Conservation (phyloP, 2,113 vertebrate species). For the Indicator maculatus region DNA sequence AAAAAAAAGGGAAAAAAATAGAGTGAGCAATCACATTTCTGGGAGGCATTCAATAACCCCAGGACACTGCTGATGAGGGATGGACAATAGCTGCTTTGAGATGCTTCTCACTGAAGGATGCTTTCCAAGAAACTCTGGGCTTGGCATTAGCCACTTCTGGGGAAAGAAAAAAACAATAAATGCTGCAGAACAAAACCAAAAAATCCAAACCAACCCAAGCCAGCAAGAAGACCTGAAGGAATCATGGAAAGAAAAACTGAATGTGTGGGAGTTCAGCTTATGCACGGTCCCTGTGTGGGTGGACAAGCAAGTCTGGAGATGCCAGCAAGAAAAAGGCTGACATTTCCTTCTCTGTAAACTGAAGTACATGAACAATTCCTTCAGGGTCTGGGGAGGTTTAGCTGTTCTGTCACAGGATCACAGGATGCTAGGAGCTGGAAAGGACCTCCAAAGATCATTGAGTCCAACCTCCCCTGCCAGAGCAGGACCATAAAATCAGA, state of each 20-base stretch:
- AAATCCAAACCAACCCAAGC: not conserved
- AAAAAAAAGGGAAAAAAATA: no score
- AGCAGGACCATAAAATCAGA: no score
- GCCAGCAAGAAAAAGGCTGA: slow-evolving; percentile 23
- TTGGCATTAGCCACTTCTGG: not conserved
- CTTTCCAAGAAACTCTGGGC: not conserved
- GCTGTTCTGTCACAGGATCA: not conserved
- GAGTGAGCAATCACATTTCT: not conserved
- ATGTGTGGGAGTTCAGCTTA: not conserved
- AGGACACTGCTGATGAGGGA: not conserved
- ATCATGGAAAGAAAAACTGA: not conserved
- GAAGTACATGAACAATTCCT: not conserved
- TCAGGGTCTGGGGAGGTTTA: not conserved
- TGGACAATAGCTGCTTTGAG: not conserved
- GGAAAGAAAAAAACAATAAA: not conserved
- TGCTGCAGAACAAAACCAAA: no score
- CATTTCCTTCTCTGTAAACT: not conserved
- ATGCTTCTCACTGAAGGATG: not conserved
- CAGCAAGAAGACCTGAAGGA: not conserved
- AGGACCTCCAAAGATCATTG: no score
- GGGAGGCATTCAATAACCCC: not conserved
- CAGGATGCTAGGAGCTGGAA: no score
- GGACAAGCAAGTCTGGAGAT: not conserved
- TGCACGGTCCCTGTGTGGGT: not conserved
- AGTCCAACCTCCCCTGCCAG: no score